These are phyloP conservation scores for Nycticorax nycticorax DNA, from an alignment of 2,113 vertebrate genomes.

Conservation along the genomic window DNA sequence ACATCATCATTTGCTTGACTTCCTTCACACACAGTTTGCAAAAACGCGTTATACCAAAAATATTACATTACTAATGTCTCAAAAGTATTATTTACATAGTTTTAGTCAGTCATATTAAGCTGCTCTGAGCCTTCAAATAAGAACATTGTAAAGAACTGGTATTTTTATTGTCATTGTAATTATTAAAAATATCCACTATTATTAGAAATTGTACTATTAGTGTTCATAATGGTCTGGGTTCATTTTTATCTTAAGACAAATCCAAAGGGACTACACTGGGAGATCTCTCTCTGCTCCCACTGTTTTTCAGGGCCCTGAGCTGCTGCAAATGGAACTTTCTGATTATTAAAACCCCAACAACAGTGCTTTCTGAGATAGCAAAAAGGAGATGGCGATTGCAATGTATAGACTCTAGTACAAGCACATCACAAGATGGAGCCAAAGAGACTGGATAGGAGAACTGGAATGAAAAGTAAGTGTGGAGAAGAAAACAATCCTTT, in stretches of 20 bases:
- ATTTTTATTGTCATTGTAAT: not conserved
- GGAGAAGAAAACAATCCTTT: not conserved
- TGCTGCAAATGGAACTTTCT: not conserved
- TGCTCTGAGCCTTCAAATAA: not conserved
- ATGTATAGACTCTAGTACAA: not conserved
- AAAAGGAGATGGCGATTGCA: not conserved
- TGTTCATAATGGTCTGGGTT: not conserved
- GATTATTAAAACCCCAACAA: not conserved
- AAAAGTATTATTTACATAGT: not conserved
- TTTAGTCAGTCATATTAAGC: not conserved
- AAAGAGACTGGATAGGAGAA: conserved; percentile 57
- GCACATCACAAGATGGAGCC: conserved; percentile 68
- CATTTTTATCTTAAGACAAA: not conserved
- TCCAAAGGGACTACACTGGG: not conserved
- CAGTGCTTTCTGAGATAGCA: not conserved
- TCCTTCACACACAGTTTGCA: not conserved
- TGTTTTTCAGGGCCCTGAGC: not conserved
- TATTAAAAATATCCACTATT: not conserved
- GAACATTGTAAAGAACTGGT: not conserved
- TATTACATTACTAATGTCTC: not conserved
- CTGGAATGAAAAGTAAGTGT: not conserved
- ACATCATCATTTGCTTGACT: not conserved
- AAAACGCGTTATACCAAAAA: not conserved
- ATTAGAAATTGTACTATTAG: not conserved
- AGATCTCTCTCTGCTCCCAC: not conserved